Conservation (phyloP, 2,113 vertebrate species). For the Elanoides forficatus region DNA sequence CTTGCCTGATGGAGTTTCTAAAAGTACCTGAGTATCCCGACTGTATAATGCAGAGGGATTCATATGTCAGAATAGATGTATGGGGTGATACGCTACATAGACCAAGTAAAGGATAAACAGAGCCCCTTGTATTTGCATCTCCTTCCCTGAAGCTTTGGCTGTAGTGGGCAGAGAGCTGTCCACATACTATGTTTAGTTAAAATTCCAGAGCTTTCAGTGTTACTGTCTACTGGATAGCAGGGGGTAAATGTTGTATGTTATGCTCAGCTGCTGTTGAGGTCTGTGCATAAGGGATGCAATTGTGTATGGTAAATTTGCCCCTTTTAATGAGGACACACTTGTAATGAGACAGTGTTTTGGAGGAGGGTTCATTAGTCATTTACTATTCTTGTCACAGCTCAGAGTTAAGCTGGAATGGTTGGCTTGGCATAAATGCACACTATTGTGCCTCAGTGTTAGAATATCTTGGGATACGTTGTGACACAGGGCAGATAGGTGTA, state of each 20-base stretch:
- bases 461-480: not conserved
- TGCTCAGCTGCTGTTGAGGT: constrained; percentile 1
- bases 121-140: not conserved
- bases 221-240: not conserved
- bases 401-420: not conserved
- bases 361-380: constrained; percentile 37
- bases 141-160: not conserved
- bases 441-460: not conserved
- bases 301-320: constrained; percentile 40
- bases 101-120: not conserved
- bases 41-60: not conserved
- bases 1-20: not conserved
- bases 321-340: constrained; percentile 28
- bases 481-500: not conserved
- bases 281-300: not conserved
- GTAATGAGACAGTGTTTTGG: constrained; percentile 42
- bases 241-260: not conserved
- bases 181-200: not conserved
- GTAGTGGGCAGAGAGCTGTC: not conserved
- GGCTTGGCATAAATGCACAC: not conserved
- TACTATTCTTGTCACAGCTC: constrained; percentile 27
- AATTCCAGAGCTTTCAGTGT: not conserved
- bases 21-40: fast-evolving
- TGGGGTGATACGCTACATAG: fast-evolving
- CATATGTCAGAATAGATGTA: not conserved